Evolutionary conservation across 1,140 invertebrate genomes (phyloP), one percentile per base, ranked within the genome.

Genomic region (Drosophila takahashii): DNA sequence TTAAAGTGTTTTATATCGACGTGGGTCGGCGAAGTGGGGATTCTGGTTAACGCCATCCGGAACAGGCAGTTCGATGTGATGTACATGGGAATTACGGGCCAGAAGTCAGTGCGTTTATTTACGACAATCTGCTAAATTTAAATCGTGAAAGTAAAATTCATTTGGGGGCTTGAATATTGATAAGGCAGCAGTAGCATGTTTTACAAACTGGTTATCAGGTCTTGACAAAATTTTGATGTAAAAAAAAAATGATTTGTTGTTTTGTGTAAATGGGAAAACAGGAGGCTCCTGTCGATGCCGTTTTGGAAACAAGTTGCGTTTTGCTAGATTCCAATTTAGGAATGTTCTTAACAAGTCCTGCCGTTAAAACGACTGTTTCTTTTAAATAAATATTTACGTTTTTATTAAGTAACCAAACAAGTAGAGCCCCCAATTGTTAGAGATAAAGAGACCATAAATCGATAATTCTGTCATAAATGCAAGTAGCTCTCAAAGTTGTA

Each of bases 11-110:
- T 66, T 45, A 51, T 44, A 53, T 18, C 29, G 29, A n/a, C 18
- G 27, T 34, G 18, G 22, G 22, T 22, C 22, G 22, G 22, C 22
- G 22, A 22, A 22, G 22, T 22, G 37, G 15, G 22, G 27, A 18
- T 69, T 70, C 62, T 39, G 64, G 27, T 42, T 42, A 42, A 50
- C 64, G 6, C 41, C 64, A 13, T 39, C 27, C 67, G 51, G 66
- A 71, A 70, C 42, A 29, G 27, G 32, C 34, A n/a, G 4, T 44
- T 3, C 41, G 16, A 18, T 18, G 39, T 57, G 65, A 56, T 56
- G n/a, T 69, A 39, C 41, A 56, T 70, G 51, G 64, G 26, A 70
- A 70, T 39, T 10, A 18, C 36, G 11, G 32, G 27, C 29, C 47
- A 32, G 27, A 50, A 34, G 27, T 27, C 64, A 8, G 11, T 36